Base-by-base conservation (phyloP, 2,113 vertebrate species). In the Plotosus lineatus region DNA sequence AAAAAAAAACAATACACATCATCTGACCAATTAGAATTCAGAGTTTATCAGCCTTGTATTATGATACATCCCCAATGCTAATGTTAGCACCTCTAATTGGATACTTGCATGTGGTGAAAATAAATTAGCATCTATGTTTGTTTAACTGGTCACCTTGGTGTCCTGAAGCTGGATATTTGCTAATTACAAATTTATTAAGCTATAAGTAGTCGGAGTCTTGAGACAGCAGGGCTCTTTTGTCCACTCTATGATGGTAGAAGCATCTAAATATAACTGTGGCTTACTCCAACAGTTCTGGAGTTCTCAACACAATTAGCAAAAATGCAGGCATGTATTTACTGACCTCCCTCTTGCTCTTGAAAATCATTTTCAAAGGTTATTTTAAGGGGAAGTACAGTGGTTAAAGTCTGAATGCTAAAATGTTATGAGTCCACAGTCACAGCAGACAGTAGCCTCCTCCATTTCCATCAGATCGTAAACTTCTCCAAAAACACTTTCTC, bases 241-340 rank as follows among this genome's bases (percentile, higher is more conserved):
- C 61, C 85, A 75, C 14, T 61, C n/a, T 73, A 14, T 83, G 85
- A 79, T 66, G 80, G 82, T 40, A 77, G 36, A 75, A 75, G 31
- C 55, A 55, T 83, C 28, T 69, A 79, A 53, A 83, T 88, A 87
- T 66, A 88, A 86, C 82, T 84, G 69, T 58, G 72, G 80, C 81
- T 61, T 44, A 31, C 78, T 65, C 55, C 85, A 46, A 72, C 76
- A 73, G 79, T 17, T 55, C 71, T 48, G 33, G 17, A 69, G 31
- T 74, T 82, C 75, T 33, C 78, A 87, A 88, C 87, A 83, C 83
- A 90, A 86, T 90, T 85, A 91, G 71, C 85, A 89, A 86, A 53
- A 79, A 90, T 79, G 58, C 63, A 81, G 81, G 73, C 69, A 65
- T 82, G 79, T 88, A 89, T 90, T 92, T 82, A 75, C 72, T 23